phyloP scores from a whole-genome alignment of 1,140 invertebrate genomes.

The Archivesica marissinica region DNA sequence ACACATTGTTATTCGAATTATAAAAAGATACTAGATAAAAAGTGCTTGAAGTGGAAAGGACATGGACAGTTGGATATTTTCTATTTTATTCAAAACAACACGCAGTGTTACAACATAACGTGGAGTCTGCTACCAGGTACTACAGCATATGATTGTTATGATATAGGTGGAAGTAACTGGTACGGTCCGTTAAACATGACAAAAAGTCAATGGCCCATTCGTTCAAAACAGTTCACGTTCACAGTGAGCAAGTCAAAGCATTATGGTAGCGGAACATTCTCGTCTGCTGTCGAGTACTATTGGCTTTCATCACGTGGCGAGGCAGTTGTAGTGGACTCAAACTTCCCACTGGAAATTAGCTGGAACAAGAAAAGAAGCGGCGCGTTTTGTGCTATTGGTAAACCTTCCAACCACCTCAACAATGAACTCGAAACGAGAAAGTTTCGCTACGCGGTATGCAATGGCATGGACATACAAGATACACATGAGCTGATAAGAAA shows the following conservation, averaged over 20 bases:
- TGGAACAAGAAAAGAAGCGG: slow-evolving; percentile 70
- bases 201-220: slow-evolving; percentile 67
- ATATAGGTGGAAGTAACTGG: slow-evolving; percentile 73
- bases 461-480: slow-evolving; percentile 66
- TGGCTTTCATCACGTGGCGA: slow-evolving; percentile 81
- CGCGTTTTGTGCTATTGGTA: slow-evolving; percentile 71
- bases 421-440: slow-evolving; percentile 3
- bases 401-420: slow-evolving; percentile 65
- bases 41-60: slow-evolving; percentile 76
- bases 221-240: slow-evolving; percentile 65
- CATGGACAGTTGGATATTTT: slow-evolving; percentile 72
- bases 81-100: slow-evolving; percentile 62
- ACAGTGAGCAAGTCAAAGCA: slow-evolving; percentile 63
- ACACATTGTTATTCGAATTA: slow-evolving; percentile 72
- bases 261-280: slow-evolving; percentile 70
- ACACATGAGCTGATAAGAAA: slow-evolving; percentile 71
- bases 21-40: slow-evolving; percentile 66
- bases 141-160: slow-evolving; percentile 77
- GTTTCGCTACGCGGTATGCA: slow-evolving; percentile 78
- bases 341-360: slow-evolving; percentile 75
- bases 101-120: slow-evolving; percentile 78
- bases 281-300: slow-evolving; percentile 76
- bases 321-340: slow-evolving; percentile 75
- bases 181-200: slow-evolving; percentile 76
- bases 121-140: slow-evolving; percentile 71